Conservation (phyloP, 2,797 vertebrate genomes). For the Phoebastria nigripes region DNA sequence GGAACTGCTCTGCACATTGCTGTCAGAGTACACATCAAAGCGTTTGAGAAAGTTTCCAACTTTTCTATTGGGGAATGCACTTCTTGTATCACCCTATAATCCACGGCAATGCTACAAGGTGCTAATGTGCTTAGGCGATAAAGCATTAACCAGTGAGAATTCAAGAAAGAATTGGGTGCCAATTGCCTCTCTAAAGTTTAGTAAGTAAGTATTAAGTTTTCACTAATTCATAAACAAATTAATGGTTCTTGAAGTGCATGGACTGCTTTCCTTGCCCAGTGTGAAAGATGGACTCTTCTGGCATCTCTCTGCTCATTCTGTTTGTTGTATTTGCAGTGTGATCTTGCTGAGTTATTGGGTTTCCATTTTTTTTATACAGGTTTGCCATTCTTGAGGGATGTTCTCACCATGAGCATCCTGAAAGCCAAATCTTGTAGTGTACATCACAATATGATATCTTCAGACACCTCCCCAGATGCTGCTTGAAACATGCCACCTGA, state of each 20-base stretch:
- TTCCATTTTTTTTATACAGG: background rate
- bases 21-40: background rate
- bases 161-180: background rate
- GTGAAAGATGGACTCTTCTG: background rate
- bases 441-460: background rate
- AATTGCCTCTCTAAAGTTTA: background rate
- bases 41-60: background rate
- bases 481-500: background rate
- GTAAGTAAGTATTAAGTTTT: background rate
- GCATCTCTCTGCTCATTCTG: background rate
- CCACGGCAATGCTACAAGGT: background rate
- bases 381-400: background rate
- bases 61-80: background rate
- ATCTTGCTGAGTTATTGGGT: background rate
- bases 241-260: background rate
- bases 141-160: background rate
- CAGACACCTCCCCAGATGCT: background rate
- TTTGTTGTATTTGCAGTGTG: background rate
- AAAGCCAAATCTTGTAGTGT: background rate
- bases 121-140: background rate
- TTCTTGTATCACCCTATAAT: background rate
- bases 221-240: slow-evolving; percentile 3
- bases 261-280: background rate
- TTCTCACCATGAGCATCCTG: background rate
- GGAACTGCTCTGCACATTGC: background rate